Evolutionary conservation across 2,888 invertebrate species (phyloP), one percentile per base, ranked within the genome.

Genomic region (Synanthedon andrenaeformis): DNA sequence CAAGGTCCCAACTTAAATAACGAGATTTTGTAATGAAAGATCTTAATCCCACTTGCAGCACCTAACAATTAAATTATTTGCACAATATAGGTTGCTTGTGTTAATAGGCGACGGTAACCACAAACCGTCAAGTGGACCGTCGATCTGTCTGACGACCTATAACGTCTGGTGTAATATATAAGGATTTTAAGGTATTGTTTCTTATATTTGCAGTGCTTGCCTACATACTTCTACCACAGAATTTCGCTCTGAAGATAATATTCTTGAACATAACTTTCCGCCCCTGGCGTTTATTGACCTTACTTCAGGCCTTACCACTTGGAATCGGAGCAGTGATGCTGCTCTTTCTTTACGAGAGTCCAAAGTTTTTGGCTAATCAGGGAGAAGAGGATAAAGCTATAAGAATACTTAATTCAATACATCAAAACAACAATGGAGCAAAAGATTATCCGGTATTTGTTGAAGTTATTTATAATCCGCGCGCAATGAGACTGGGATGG

Each of bases 211-310:
- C 67, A 90, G 93, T 87, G 35, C 63, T 92, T 53, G 92, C 92
- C 0, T 91, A 91, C 82, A 67, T 89, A 1, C 80, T 94, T 3
- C 86, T 94, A 4, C 92, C 93, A 0, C 56, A 87, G 1, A 58
- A 72, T 35, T 74, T 89, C 57, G 73, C 79, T 3, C 42, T 84
- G 0, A 64, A 77, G 0, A 56, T 81, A 2, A 66, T 73, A 0
- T 64, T 82, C 51, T 62, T 90, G 5, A 81, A 75, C 4, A 74
- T 92, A 54, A 70, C 69, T 1, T 90, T 89, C 58, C 87, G 90
- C 54, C 90, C 94, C 0, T 95, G 95, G 95, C 87, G 94, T 14
- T 66, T 94, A 10, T 90, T 92, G 56, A 76, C 93, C 0, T 74
- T 92, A 0, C 59, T 69, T 0, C 52, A 77, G 55, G 70, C 79